Conservation (phyloP, 2,113 vertebrate genomes). For the Myiopsitta monachus region DNA sequence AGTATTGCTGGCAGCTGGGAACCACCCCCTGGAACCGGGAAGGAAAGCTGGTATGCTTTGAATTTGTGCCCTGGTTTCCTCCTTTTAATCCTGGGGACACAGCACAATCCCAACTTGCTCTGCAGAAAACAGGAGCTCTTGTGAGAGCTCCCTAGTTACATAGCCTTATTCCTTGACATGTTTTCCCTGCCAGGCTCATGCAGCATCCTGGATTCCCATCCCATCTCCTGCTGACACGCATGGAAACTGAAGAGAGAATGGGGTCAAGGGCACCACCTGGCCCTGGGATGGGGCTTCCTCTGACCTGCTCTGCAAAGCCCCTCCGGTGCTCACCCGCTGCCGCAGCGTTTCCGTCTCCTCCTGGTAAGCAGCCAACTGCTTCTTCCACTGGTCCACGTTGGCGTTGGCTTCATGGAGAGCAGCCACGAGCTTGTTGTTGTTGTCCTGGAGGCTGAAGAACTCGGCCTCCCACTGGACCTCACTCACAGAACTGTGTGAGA, state of each 20-base stretch:
- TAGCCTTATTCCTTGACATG: neutral
- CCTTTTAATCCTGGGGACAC: neutral
- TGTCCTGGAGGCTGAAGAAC: slow-evolving; percentile 95
- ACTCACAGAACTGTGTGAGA: slow-evolving; percentile 83
- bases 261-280: neutral
- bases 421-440: slow-evolving; percentile 88
- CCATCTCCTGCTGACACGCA: neutral
- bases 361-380: slow-evolving; percentile 90
- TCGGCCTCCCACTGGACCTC: slow-evolving; percentile 95
- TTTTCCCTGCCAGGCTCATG: neutral
- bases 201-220: neutral
- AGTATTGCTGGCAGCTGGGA: neutral
- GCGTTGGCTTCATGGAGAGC: slow-evolving; percentile 92
- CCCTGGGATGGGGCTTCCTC: neutral
- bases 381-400: slow-evolving; percentile 94
- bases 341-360: slow-evolving; percentile 87
- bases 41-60: neutral
- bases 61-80: neutral
- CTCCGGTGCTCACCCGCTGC: slow-evolving; percentile 78
- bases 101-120: neutral
- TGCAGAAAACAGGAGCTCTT: neutral
- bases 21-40: neutral
- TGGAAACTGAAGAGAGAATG: neutral
- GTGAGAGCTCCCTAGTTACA: neutral
- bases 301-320: neutral